phyloP scores from a whole-genome alignment of 1,140 invertebrate species.

The Heliothis subflexa region DNA sequence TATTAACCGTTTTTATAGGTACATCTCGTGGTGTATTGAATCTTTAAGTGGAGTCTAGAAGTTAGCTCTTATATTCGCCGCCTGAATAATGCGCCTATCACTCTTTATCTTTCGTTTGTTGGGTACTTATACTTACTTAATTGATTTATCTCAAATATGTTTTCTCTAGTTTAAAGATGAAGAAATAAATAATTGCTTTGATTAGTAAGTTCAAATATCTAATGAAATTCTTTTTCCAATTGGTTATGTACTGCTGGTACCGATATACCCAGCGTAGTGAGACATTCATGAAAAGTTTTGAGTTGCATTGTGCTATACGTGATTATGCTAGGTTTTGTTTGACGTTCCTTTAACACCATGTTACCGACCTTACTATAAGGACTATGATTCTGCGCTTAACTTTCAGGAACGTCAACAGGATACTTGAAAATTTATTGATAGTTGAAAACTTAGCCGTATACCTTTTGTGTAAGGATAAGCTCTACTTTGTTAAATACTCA shows the following conservation, averaged over 20 bases:
- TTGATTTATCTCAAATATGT: neutral
- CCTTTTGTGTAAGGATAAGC: conserved; percentile 34
- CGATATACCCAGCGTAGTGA: too few species aligned
- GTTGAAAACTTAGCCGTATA: conserved; percentile 28
- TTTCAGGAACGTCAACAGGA: neutral
- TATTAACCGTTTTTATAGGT: conserved; percentile 39
- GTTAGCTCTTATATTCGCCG: conserved; percentile 18
- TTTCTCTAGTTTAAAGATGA: too few species aligned
- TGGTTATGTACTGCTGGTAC: too few species aligned
- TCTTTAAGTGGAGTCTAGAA: conserved; percentile 2
- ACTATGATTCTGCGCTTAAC: neutral
- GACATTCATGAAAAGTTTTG: too few species aligned
- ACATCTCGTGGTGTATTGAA: conserved; percentile 29
- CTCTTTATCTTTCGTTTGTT: neutral
- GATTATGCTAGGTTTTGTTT: too few species aligned
- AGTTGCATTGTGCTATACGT: too few species aligned
- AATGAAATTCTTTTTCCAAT: too few species aligned
- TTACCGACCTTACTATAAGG: too few species aligned
- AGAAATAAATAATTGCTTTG: too few species aligned
- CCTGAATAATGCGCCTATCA: neutral
- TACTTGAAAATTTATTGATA: neutral
- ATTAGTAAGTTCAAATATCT: too few species aligned
- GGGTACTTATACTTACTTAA: neutral
- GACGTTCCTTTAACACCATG: too few species aligned
- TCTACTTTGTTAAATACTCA: conserved; percentile 36